Base-by-base conservation (phyloP, 2,888 invertebrate species). In the Mesorhabditis belari region DNA sequence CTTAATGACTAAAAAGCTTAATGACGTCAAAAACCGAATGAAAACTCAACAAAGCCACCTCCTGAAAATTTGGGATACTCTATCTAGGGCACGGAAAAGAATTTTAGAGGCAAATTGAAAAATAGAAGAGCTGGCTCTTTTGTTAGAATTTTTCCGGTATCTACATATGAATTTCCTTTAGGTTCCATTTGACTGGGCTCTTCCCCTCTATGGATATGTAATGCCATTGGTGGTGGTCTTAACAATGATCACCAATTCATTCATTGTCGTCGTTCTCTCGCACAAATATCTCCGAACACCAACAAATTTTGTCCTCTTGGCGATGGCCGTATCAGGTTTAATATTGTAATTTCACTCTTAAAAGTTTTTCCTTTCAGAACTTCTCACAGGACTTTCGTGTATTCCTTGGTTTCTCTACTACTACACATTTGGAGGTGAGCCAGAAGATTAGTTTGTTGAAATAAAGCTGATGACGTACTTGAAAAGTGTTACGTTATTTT, bases 371-470 rank as follows among this genome's bases (percentile, higher is more conserved):
- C 9, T 35, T 35, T 35, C 44, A 12, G 75, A 73, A 54, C 64
- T 79, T 21, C 60, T 77, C 17, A 79, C 80, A 6, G 77, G 79
- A 19, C 56, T 80, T 17, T 67, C 71, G 19, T 74, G 75, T 28
- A 44, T 80, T 12, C 80, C 80, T 5, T 80, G 80, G 80, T 71
- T 79, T 26, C 62, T 77, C n/a, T 79, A 79, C 64, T 79, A 78
- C 63, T 79, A 77, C 63, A 79, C 79, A 2, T 67, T 79, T 49
- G 61, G 67, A 53, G 79, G 77, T 72, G 55, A 23, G 55, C 27
- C 12, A 35, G 2, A 35, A n/a, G n/a, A n/a, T n/a, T n/a, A n/a
- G n/a, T n/a, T n/a, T n/a, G n/a, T n/a, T n/a, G n/a, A n/a, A n/a
- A n/a, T n/a, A n/a, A n/a, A n/a, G n/a, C n/a, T n/a, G n/a, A n/a